Evolutionary conservation across 2,797 vertebrate species (phyloP), one percentile per base, ranked within the genome.

Genomic region (Dermochelys coriacea): DNA sequence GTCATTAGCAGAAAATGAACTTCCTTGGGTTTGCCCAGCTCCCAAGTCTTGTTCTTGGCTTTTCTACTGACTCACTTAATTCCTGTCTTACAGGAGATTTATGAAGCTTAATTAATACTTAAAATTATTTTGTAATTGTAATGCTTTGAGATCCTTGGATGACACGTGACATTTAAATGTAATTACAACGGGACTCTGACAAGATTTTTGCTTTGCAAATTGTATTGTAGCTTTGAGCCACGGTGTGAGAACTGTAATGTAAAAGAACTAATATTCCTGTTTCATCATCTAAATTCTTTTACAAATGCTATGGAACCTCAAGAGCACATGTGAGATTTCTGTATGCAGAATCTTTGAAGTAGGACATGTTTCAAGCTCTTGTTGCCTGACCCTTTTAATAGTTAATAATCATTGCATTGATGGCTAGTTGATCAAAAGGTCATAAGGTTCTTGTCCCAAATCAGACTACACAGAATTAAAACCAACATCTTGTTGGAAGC

Each of bases 21-120:
- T 37, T 51, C n/a, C 54, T 23, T 74, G 31, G 61, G 71, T 23
- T 49, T 1, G 27, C 85, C 93, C 79, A 51, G 37, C 18, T 55
- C 50, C 15, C 80, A 5, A 45, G 49, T 21, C 68, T 68, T 16
- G 57, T 55, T 54, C 50, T 49, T 0, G 0, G 10, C 12, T 87
- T 64, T 45, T 4, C 52, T 93, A 74, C 81, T 91, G 85, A 84
- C 85, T 64, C 89, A 31, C 57, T 93, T 94, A 86, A 34, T 6
- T 2, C 49, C 2, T 4, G 25, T 57, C n/a, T 88, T 84, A 90
- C 68, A 90, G 68, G 49, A 16, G 2, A 19, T 31, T 23, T 82
- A 71, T 9, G 51, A 61, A 77, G 31, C 6, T 27, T 18, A 89
- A 86, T 47, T 61, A 84, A 37, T 91, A 11, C 77, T 82, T 80